A percentile compares a stretch with the other conserved stretches of the same genome.
Conservation (phyloP, 2,113 vertebrate genomes). For the Porphyrio hochstetteri region DNA sequence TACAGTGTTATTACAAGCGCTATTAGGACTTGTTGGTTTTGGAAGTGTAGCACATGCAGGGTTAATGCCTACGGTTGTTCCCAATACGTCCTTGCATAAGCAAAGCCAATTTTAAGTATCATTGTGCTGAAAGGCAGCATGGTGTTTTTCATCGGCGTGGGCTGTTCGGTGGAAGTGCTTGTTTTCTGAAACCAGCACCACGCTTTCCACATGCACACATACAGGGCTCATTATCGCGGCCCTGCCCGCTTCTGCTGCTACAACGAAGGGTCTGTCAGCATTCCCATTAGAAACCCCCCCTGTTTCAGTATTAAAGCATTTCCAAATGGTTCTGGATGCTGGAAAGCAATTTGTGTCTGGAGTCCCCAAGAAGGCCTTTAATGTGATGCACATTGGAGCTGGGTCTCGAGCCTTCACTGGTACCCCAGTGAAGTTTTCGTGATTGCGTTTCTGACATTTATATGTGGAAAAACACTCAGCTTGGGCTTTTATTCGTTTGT, state of each 20-base stretch:
- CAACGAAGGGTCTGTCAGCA: constrained; percentile 39
- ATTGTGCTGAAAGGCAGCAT: background rate
- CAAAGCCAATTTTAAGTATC: constrained; percentile 5
- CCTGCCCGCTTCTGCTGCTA: constrained; percentile 34
- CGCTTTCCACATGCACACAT: constrained; percentile 49
- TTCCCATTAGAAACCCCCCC: constrained; percentile 22
- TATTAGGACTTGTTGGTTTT: background rate
- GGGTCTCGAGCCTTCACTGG: background rate
- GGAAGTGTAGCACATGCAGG: background rate
- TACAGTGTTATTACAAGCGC: background rate
- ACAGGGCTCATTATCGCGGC: constrained; percentile 50
- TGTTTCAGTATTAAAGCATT: constrained; percentile 62
- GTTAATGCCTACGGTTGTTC: background rate
- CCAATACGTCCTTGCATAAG: background rate
- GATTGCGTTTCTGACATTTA: constrained; percentile 66
- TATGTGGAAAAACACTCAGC: constrained; percentile 71
- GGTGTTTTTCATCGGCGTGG: background rate
- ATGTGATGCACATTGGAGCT: constrained; percentile 21
- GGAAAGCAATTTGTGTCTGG: constrained; percentile 44
- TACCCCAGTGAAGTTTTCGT: constrained; percentile 42
- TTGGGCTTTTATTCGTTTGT: constrained; percentile 62
- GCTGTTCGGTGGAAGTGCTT: background rate
- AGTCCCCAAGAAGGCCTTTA: constrained; percentile 45
- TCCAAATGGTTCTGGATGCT: constrained; percentile 67
- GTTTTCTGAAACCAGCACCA: constrained; percentile 36